Evolutionary conservation across 2,113 vertebrate species (phyloP).

Genomic region (Cnemophilus loriae): DNA sequence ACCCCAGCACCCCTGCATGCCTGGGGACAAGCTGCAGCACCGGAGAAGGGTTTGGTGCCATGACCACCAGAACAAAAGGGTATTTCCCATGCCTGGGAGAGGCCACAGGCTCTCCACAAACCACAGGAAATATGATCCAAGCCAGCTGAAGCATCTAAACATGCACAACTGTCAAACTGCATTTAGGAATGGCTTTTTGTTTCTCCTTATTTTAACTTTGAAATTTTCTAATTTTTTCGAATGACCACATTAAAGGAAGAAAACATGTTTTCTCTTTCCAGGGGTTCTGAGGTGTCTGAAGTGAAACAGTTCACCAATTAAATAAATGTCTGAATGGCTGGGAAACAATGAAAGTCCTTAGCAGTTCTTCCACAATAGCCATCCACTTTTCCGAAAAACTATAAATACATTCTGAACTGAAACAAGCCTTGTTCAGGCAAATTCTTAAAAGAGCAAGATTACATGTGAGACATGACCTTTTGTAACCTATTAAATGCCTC

Average conservation of each 20-base stretch:
- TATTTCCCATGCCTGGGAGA: not conserved
- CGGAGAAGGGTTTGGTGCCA: not conserved
- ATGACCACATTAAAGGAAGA: not conserved
- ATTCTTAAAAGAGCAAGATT: not conserved
- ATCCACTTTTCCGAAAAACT: not conserved
- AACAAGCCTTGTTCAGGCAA: not conserved
- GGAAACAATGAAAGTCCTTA: not conserved
- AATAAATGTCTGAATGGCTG: not conserved
- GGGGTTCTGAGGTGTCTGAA: not conserved
- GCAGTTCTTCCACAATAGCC: not conserved
- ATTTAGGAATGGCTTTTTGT: not conserved
- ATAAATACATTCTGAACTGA: not conserved
- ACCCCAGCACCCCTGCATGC: not conserved
- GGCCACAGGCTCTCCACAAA: not conserved
- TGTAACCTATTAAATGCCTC: not conserved
- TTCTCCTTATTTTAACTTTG: not conserved
- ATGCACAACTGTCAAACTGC: not conserved
- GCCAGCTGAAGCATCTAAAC: not conserved
- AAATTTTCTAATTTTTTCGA: not conserved
- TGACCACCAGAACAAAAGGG: not conserved
- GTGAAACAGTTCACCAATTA: not conserved
- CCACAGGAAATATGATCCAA: not conserved
- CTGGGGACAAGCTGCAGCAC: not conserved
- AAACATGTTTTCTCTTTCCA: constrained; percentile 17
- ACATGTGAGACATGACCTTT: not conserved